Conservation (phyloP, 2,888 invertebrate species). For the Tribolium freemani region DNA sequence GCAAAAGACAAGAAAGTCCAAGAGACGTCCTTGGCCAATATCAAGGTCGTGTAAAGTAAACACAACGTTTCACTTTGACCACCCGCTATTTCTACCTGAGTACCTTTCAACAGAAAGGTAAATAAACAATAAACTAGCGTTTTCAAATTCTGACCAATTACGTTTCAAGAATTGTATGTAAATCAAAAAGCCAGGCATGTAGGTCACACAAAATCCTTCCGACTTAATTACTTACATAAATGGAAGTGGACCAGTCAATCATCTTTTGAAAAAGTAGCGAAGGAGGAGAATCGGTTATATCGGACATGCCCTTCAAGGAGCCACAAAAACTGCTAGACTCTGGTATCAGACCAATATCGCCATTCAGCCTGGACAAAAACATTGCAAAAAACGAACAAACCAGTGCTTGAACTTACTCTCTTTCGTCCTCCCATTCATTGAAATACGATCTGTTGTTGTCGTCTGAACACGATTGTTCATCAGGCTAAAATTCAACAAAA, state of each 20-base stretch:
- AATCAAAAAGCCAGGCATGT: background rate
- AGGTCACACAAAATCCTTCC: background rate
- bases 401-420: conserved; percentile 14
- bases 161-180: background rate
- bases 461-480: background rate
- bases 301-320: conserved; percentile 5
- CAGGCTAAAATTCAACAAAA: conserved; percentile 2
- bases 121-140: too few species aligned
- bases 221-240: conserved; percentile 22
- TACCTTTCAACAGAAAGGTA: background rate
- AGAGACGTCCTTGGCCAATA: background rate
- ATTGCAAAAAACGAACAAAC: background rate
- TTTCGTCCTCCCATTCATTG: conserved; percentile 28
- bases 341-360: conserved; percentile 35
- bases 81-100: background rate
- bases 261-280: conserved; percentile 15
- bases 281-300: conserved; percentile 12
- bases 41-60: background rate
- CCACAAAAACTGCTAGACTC: conserved; percentile 22
- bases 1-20: background rate
- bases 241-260: conserved; percentile 15
- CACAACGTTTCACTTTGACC: background rate
- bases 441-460: conserved; percentile 10
- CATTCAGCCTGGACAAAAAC: conserved; percentile 25
- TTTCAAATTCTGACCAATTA: too few species aligned